phyloP scores from a whole-genome alignment of 2,113 vertebrate genomes.

The Bos javanicus region DNA sequence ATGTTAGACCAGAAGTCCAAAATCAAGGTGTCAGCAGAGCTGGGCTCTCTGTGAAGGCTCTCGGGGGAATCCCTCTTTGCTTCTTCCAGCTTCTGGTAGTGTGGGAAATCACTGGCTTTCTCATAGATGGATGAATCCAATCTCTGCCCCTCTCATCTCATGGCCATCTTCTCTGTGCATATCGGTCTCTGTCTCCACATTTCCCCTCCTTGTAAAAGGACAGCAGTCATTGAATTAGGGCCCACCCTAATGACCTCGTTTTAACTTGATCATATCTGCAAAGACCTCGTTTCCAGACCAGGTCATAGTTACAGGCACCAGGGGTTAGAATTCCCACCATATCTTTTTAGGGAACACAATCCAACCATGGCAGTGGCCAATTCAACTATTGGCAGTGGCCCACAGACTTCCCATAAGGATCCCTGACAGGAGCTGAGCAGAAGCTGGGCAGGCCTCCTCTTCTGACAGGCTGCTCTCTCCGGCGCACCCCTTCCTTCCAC shows the following conservation, averaged over 20 bases:
- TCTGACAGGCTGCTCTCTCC: not conserved
- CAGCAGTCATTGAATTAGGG: not conserved
- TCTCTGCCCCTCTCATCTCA: not conserved
- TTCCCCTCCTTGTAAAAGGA: not conserved
- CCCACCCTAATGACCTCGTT: not conserved
- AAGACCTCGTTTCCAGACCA: not conserved
- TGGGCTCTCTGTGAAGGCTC: not conserved
- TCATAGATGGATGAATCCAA: not conserved
- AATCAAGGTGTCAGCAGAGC: not conserved
- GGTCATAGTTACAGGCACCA: not conserved
- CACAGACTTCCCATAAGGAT: not conserved
- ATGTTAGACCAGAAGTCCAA: not conserved
- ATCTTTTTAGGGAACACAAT: not conserved
- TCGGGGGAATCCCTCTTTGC: not conserved
- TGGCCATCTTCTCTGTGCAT: not conserved
- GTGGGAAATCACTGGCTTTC: not conserved
- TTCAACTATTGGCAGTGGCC: not conserved
- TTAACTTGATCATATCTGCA: not conserved
- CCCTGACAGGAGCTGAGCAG: not conserved
- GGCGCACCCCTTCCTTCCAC: not conserved
- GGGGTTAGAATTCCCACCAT: not conserved
- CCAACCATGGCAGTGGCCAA: not conserved
- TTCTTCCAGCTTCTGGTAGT: not conserved
- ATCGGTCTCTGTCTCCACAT: not conserved
- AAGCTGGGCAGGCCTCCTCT: not conserved